These are phyloP conservation scores for Philonicus albiceps DNA, from an alignment of 2,888 invertebrate species.

Conservation along the genomic window DNA sequence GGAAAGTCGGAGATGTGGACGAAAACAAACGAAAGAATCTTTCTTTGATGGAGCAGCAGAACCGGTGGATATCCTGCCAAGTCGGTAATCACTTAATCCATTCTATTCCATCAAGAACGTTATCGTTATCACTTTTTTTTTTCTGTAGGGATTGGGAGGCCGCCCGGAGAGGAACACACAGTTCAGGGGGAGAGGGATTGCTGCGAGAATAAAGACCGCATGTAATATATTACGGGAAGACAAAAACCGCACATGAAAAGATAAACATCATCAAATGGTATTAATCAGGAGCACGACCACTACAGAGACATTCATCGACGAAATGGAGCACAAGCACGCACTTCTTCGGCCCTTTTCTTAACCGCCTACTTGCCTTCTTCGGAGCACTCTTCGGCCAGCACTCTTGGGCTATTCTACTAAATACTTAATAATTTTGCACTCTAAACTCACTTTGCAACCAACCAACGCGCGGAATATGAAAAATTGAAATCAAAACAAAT, in stretches of 20 bases:
- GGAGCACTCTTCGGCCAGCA: not conserved
- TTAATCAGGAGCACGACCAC: constrained; percentile 42
- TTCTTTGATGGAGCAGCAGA: not conserved
- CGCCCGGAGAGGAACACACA: not conserved
- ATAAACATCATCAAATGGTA: constrained; percentile 41
- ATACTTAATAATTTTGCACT: not conserved
- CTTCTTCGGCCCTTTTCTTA: not conserved
- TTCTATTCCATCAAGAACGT: constrained; percentile 44
- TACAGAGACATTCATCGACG: constrained; percentile 33
- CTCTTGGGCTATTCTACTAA: not conserved
- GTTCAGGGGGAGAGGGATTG: not conserved
- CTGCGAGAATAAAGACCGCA: constrained; percentile 20
- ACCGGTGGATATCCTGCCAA: constrained; percentile 31
- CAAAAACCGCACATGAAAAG: constrained; percentile 41
- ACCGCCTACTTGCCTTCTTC: not conserved
- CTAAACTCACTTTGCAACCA: not conserved
- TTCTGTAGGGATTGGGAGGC: not conserved
- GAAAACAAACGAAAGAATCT: constrained; percentile 4
- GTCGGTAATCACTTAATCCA: constrained; percentile 46
- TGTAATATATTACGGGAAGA: constrained; percentile 33
- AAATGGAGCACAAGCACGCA: constrained; percentile 35
- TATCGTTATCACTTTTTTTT: constrained; percentile 44
- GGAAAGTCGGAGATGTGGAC: not conserved
- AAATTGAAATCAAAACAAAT: constrained; percentile 27
- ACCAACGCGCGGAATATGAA: not conserved